Conservation (phyloP, 2,113 vertebrate species). For the Neodon shergylaensis region DNA sequence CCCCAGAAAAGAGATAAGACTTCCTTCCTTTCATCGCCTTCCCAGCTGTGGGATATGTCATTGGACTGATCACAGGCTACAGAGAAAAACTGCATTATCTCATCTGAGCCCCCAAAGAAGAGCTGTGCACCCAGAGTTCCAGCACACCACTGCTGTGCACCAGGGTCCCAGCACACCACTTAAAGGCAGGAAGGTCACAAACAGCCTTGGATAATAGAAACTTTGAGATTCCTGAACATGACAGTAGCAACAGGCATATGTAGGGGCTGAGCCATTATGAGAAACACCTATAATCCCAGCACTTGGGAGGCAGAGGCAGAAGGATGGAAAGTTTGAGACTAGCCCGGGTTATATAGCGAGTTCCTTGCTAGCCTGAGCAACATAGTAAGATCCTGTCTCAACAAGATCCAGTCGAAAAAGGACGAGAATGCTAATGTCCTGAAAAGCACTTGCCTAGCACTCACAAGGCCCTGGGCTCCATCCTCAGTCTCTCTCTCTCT, state of each 20-base stretch:
- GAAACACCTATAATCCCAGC: background rate
- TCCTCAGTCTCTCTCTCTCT: background rate
- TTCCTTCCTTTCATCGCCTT: background rate
- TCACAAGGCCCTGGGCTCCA: background rate
- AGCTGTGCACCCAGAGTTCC: background rate
- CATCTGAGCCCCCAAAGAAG: background rate
- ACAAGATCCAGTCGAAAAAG: background rate
- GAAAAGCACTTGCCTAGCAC: too few relatives aligned
- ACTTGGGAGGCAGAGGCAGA: background rate
- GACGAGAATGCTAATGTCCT: too few relatives aligned
- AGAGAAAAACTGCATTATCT: background rate
- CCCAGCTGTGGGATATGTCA: background rate
- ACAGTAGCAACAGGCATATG: background rate
- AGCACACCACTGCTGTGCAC: background rate
- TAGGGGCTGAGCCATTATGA: background rate
- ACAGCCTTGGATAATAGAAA: background rate
- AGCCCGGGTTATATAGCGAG: background rate
- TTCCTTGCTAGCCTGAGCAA: background rate
- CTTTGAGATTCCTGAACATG: rapidly evolving
- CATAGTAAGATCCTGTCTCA: background rate
- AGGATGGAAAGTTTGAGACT: background rate
- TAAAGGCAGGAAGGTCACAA: background rate
- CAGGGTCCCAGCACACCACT: background rate
- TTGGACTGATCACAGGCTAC: background rate
- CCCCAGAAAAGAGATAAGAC: background rate